These are phyloP conservation scores for Erinaceus europaeus DNA, from an alignment of 2,113 vertebrate species.

Conservation along the genomic window DNA sequence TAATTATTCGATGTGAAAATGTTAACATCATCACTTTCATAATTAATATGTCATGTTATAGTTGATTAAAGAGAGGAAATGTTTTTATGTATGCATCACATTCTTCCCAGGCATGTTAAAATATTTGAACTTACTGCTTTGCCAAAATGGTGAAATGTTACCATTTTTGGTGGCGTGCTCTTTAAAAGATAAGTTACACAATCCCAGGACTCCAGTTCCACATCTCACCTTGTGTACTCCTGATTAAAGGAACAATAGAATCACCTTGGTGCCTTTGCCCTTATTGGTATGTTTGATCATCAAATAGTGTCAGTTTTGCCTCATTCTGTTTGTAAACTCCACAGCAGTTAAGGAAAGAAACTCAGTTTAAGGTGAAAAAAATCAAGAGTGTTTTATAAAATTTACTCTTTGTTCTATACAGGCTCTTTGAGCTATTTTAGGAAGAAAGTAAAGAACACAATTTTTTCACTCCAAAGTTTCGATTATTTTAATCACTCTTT, in stretches of 20 bases:
- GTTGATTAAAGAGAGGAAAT: not conserved
- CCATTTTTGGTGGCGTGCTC: not conserved
- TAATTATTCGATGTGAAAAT: slow-evolving; percentile 32
- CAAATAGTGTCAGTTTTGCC: slow-evolving; percentile 29
- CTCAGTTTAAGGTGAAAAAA: not conserved
- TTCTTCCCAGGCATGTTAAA: slow-evolving; percentile 51
- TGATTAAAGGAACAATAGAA: slow-evolving; percentile 43
- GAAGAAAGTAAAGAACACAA: not conserved
- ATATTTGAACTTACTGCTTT: slow-evolving; percentile 20
- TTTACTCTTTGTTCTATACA: not conserved
- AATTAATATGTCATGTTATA: slow-evolving; percentile 41
- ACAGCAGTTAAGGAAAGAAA: slow-evolving; percentile 30
- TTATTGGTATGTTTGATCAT: slow-evolving; percentile 33
- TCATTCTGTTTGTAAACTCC: slow-evolving; percentile 25
- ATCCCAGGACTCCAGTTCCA: not conserved
- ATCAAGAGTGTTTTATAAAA: slow-evolving; percentile 17
- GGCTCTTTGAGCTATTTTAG: not conserved
- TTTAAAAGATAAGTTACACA: slow-evolving; percentile 39
- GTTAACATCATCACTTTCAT: slow-evolving; percentile 21
- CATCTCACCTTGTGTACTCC: slow-evolving; percentile 14
- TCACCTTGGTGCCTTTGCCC: not conserved
- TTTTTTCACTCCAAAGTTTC: not conserved
- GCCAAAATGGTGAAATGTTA: slow-evolving; percentile 11
- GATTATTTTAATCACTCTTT: slow-evolving; percentile 1
- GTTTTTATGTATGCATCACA: slow-evolving; percentile 23